These are phyloP conservation scores for Stictocephala bisonia DNA, from an alignment of 2,888 invertebrate genomes.

Conservation along the genomic window DNA sequence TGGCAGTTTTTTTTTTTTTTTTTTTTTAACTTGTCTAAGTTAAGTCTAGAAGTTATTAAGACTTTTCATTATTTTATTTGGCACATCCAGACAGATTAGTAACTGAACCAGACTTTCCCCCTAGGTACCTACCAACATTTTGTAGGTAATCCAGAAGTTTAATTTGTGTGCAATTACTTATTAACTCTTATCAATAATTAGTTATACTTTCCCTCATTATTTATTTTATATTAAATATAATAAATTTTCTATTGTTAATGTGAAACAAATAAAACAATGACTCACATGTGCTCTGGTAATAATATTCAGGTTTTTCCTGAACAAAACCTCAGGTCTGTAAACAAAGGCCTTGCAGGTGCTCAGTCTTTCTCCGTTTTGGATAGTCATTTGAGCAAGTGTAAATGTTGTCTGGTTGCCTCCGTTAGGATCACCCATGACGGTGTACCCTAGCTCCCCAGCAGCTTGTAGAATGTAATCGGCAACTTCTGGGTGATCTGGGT, in stretches of 20 bases:
- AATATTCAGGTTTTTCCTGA: conserved; percentile 19
- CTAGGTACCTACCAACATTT: no score
- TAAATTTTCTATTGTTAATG: not conserved
- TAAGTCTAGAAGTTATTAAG: no score
- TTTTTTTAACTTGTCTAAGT: no score
- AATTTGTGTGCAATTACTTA: no score
- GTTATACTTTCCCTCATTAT: no score
- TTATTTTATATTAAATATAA: not conserved
- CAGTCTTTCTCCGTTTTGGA: conserved; percentile 57
- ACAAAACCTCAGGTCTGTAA: not conserved
- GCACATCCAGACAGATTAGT: no score
- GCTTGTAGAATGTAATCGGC: conserved; percentile 63
- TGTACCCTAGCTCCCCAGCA: conserved; percentile 63
- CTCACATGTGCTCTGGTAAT: conserved; percentile 23
- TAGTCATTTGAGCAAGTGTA: conserved; percentile 59
- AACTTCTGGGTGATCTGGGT: conserved; percentile 63
- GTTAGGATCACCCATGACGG: conserved; percentile 63
- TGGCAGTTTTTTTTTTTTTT: no score
- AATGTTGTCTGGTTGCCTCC: conserved; percentile 58
- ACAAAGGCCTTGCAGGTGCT: conserved; percentile 62
- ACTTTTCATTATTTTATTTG: no score
- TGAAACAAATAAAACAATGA: not conserved
- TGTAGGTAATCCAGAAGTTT: no score
- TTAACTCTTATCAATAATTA: no score
- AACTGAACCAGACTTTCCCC: no score